phyloP scores from a whole-genome alignment of 2,113 vertebrate genomes.

The Callospermophilus lateralis region DNA sequence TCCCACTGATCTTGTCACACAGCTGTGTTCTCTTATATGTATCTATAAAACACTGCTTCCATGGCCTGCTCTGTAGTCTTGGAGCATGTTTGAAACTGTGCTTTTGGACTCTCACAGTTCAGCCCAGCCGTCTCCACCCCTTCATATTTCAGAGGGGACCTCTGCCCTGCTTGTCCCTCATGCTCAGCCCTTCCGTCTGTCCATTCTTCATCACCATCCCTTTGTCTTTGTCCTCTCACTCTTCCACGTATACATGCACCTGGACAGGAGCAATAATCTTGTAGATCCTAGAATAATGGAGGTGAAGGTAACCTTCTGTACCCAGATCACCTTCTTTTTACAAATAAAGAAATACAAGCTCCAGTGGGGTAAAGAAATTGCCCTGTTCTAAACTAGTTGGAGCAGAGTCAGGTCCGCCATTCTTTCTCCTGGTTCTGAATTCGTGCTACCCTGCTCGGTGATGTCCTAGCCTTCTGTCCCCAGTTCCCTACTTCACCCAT shows the following conservation, averaged over 20 bases:
- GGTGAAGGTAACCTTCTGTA: not conserved
- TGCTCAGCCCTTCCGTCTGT: not conserved
- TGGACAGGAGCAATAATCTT: not conserved
- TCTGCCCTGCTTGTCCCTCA: not conserved
- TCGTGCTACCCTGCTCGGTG: not conserved
- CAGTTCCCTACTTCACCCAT: not conserved
- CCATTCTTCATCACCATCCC: not conserved
- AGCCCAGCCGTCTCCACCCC: not conserved
- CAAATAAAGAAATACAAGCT: not conserved
- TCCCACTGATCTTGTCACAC: not conserved
- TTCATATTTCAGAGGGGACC: not conserved
- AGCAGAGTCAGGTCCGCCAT: not conserved
- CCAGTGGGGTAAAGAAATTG: not conserved
- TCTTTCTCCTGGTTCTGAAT: not conserved
- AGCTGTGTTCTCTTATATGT: not conserved
- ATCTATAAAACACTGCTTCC: not conserved
- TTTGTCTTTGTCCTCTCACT: not conserved
- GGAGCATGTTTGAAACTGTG: fast-evolving
- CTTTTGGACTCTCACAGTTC: not conserved
- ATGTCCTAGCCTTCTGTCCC: not conserved
- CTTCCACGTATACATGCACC: not conserved
- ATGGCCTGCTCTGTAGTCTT: not conserved
- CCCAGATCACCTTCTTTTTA: not conserved
- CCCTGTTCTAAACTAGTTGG: not conserved
- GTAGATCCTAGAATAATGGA: not conserved